Evolutionary conservation across 2,888 invertebrate genomes (phyloP), one percentile per base, ranked within the genome.

Genomic region (Ormyrus labotus): DNA sequence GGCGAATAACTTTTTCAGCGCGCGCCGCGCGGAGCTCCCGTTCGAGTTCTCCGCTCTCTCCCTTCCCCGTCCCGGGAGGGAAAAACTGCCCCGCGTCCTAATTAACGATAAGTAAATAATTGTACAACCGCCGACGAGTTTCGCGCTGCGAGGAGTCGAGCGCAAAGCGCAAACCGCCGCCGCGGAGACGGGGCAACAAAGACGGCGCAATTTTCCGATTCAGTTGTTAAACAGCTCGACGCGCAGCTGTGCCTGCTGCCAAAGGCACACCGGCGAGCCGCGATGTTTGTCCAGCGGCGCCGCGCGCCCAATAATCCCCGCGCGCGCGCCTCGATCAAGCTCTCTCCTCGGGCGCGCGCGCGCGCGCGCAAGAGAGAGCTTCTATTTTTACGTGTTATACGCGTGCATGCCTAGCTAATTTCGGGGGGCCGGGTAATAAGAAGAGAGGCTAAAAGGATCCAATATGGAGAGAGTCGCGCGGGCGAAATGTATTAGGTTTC

Each of bases 361-460:
- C 19, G 19, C 19, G 19, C 19, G 19, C 19, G 19, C n/a, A n/a
- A n/a, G n/a, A n/a, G n/a, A 1, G 45, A 34, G 19, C 13, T 60
- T 60, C 78, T 78, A 72, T 68, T 73, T 74, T 74, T 61, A 74
- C 51, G 19, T 19, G 19, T 19, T 19, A 2, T 19, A 19, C 19
- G 19, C 19, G 19, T 53, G 71, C 19, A 45, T n/a, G 72, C 57
- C 76, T 70, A 45, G 74, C 65, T 80, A 72, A 80, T 76, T 77
- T 80, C 8, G 48, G 9, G 13, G 47, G 10, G 50, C 51, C 51
- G 34, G 55, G 77, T 58, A 71, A 71, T 65, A 65, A 78, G 58
- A 78, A 78, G 65, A 78, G 58, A 57, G 70, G 69, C 70, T 71
- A 78, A 70, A 78, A 60, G 67, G 58, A 78, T 67, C 64, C 51